These are phyloP conservation scores for Rhamnusium bicolor DNA, from an alignment of 2,888 invertebrate genomes.

Conservation along the genomic window DNA sequence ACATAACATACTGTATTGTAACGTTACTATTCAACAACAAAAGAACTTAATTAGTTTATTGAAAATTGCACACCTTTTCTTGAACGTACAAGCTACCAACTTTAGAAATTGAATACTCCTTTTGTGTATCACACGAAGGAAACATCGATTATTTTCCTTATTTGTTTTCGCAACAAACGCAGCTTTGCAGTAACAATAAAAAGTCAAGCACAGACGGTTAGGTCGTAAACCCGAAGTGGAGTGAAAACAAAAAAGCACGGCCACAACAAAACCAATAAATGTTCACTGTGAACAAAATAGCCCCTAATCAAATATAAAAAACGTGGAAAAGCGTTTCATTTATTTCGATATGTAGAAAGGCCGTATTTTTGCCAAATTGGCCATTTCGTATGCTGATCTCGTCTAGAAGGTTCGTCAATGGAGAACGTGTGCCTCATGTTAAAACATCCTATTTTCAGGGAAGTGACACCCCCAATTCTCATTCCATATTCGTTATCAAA, in stretches of 20 bases:
- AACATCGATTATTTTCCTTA: conserved; percentile 17
- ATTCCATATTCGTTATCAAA: conserved; percentile 32
- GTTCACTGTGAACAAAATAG: conserved; percentile 31
- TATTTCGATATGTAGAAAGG: conserved; percentile 31
- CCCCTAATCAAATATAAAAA: conserved; percentile 34
- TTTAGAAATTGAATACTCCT: neutral
- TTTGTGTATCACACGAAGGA: neutral
- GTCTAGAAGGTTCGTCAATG: conserved; percentile 28
- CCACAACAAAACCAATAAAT: conserved; percentile 35
- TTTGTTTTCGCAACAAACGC: conserved; percentile 9
- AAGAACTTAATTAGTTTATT: neutral
- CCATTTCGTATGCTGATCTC: conserved; percentile 21
- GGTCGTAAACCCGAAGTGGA: conserved; percentile 29
- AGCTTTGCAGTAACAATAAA: conserved; percentile 16
- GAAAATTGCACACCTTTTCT: neutral
- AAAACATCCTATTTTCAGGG: conserved; percentile 14
- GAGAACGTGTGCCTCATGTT: conserved; percentile 21
- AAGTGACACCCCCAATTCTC: conserved; percentile 13
- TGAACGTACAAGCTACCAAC: neutral
- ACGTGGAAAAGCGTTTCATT: conserved; percentile 34
- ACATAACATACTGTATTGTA: too few species aligned
- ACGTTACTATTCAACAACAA: too few species aligned
- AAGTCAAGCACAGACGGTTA: conserved; percentile 28
- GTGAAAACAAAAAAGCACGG: conserved; percentile 22
- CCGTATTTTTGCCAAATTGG: conserved; percentile 12